Evolutionary conservation across 1,140 invertebrate species (phyloP), one percentile per base, ranked within the genome.

Genomic region (Aporrectodea caliginosa): DNA sequence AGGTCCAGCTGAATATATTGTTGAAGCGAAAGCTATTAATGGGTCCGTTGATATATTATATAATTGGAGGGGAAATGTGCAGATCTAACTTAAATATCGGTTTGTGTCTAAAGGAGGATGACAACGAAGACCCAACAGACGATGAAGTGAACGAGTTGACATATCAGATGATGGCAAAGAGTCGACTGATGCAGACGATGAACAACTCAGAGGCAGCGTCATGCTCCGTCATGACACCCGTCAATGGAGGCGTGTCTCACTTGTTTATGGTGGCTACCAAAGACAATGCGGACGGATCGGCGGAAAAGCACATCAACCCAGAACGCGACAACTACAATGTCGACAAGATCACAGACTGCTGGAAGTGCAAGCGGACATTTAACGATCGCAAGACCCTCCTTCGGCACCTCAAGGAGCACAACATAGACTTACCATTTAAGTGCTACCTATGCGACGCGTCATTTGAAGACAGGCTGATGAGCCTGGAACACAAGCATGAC

Each of bases 391-490:
- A 87, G 80, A 79, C 84, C 35, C 78, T 87, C 27, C 83, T 85
- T 14, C 83, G 84, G 30, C 86, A 86, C 68, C 80, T 86, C 74
- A 86, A 86, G 73, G 85, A 86, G 79, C 85, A 87, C 79, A 85
- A 85, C 75, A 84, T 85, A 43, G 93, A 94, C 80, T 88, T 94
- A 35, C 94, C 94, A 0, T 97, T 94, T 89, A 96, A 96, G 86
- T 98, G 95, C 84, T 94, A 97, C 87, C 89, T 97, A 0, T 97
- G 95, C 86, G 95, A 97, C 82, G 92, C 91, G 16, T 94, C 94
- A 0, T 97, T 94, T 84, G 90, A 90, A 0, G 93, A 93, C 34
- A 90, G 95, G 0, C 90, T 92, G 75, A 93, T 93, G 12, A 94
- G 94, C 35, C 87, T 97, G 33, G 91, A 93, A 27, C 96, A 98